These are phyloP conservation scores for Threskiornis aethiopicus DNA, from an alignment of 2,797 vertebrate genomes.

Conservation along the genomic window DNA sequence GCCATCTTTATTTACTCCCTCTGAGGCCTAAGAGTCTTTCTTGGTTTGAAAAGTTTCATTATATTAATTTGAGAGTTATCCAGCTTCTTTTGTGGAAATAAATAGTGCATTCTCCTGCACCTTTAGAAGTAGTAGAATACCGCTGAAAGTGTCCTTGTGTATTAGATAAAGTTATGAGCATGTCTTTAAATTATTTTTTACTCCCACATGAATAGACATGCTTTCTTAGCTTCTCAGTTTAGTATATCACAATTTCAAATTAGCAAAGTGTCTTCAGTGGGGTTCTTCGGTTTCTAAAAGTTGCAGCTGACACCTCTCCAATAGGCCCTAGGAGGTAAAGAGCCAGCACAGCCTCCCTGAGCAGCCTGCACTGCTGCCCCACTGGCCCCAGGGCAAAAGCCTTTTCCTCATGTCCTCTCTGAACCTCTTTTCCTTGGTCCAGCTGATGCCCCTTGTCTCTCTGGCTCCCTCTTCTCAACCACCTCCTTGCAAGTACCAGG, in stretches of 20 bases:
- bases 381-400: neutral
- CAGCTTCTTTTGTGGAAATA: neutral
- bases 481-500: neutral
- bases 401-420: neutral
- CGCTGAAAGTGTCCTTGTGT: neutral
- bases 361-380: too few relatives aligned
- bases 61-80: neutral
- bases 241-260: neutral
- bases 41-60: neutral
- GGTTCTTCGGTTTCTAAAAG: neutral
- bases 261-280: neutral
- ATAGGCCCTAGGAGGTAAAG: accelerated
- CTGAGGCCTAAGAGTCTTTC: neutral
- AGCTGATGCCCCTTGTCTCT: neutral
- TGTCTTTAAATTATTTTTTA: neutral
- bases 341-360: neutral
- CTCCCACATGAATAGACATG: neutral
- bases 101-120: neutral
- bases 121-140: neutral
- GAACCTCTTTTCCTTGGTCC: neutral
- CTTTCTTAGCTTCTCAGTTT: neutral
- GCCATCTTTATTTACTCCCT: neutral
- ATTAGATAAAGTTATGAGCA: neutral
- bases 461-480: neutral
- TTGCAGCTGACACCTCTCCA: neutral